A percentile compares a stretch with the other conserved stretches of the same genome.
Evolutionary conservation across 2,888 invertebrate genomes (phyloP).

Genomic region (Liodrosophila aerea): DNA sequence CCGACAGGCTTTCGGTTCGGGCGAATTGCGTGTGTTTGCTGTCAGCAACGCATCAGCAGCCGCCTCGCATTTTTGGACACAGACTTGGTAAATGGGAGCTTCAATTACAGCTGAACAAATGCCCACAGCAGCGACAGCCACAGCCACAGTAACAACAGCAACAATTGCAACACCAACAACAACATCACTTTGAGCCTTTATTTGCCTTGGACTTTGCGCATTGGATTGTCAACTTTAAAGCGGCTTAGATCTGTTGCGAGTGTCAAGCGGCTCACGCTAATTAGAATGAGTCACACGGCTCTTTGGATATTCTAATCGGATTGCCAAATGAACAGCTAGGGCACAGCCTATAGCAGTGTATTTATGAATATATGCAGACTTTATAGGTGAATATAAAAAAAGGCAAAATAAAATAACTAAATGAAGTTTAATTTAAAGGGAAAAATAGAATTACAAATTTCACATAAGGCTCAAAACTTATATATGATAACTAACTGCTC

Average conservation of each 20-base stretch:
- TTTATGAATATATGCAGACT: too few relatives aligned
- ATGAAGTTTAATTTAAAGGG: too few relatives aligned
- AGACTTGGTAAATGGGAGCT: conserved; percentile 40
- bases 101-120: conserved; percentile 64
- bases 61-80: conserved; percentile 42
- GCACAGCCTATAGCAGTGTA: too few relatives aligned
- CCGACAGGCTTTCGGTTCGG: conserved; percentile 12
- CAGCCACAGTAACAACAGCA: not conserved
- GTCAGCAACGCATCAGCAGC: conserved; percentile 58
- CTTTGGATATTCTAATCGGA: too few relatives aligned
- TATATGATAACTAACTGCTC: too few relatives aligned
- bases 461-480: too few relatives aligned
- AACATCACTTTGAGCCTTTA: conserved; percentile 23
- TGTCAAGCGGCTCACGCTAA: conserved; percentile 41
- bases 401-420: too few relatives aligned
- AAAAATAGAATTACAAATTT: too few relatives aligned
- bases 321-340: too few relatives aligned
- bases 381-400: too few relatives aligned
- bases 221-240: conserved; percentile 50
- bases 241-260: conserved; percentile 50
- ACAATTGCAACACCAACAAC: not conserved
- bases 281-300: conserved; percentile 34
- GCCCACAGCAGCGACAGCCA: conserved; percentile 26
- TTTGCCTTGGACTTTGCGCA: conserved; percentile 26
- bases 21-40: conserved; percentile 61